A percentile compares a stretch with the other conserved stretches of the same genome.
Conservation (phyloP, 2,888 invertebrate genomes). For the Quadroppia sp. region DNA sequence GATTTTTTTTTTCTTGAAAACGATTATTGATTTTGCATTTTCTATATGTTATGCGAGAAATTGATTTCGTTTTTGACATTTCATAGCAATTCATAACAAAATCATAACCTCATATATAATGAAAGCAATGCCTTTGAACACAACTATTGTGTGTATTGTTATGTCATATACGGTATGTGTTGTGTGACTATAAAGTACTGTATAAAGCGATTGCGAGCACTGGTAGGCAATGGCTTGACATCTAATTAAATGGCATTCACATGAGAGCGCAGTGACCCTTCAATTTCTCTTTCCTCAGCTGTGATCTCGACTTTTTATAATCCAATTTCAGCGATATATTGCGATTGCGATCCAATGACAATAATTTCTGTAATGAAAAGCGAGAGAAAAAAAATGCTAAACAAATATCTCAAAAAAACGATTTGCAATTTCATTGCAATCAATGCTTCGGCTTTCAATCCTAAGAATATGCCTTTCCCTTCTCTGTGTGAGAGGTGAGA, state of each 20-base stretch:
- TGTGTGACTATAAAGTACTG: background rate
- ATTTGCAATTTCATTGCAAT: background rate
- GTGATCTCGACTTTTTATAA: constrained; percentile 59
- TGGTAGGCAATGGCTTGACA: background rate
- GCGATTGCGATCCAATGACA: constrained; percentile 95
- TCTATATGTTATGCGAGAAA: too few species aligned
- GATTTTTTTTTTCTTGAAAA: constrained; percentile 3
- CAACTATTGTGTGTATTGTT: too few species aligned
- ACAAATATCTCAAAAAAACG: background rate
- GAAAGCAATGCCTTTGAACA: background rate
- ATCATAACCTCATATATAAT: background rate
- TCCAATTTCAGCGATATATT: constrained; percentile 84
- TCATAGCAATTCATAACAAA: too few species aligned
- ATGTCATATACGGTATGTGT: too few species aligned
- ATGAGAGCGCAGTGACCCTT: constrained; percentile 66
- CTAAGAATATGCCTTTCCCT: background rate
- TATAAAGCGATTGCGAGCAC: constrained; percentile 3
- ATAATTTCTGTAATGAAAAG: constrained; percentile 64
- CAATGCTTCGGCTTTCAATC: background rate
- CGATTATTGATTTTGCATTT: background rate
- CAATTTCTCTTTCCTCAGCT: constrained; percentile 59
- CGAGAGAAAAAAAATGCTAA: constrained; percentile 9
- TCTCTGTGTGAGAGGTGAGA: too few species aligned
- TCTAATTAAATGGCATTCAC: constrained; percentile 52
- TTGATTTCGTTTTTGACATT: too few species aligned